A percentile compares a stretch with the other conserved stretches of the same genome.
Conservation (phyloP, 2,113 vertebrate genomes). For the Helogale parvula region DNA sequence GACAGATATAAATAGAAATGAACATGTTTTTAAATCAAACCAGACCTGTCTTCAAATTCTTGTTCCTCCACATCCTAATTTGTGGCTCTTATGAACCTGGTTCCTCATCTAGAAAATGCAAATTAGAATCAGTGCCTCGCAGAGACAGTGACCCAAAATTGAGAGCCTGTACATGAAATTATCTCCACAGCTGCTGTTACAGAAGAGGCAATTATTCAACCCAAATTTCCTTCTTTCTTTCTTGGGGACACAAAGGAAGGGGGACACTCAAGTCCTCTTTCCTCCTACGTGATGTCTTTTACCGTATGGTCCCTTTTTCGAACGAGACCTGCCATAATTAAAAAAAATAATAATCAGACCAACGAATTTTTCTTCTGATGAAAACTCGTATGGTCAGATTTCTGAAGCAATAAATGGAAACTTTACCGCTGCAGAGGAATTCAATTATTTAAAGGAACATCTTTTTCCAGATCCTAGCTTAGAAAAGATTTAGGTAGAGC, state of each 20-base stretch:
- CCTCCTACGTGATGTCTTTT: background rate
- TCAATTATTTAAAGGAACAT: conserved; percentile 81
- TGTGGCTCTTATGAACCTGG: background rate
- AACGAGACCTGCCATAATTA: conserved; percentile 77
- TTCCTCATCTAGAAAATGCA: background rate
- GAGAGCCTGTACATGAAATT: background rate
- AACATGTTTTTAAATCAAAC: background rate
- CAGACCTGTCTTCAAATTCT: background rate
- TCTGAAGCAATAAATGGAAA: conserved; percentile 76
- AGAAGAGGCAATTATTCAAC: too few species aligned
- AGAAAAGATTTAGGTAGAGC: background rate
- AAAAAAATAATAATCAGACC: conserved; percentile 60
- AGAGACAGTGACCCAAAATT: background rate
- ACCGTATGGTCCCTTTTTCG: conserved; percentile 33
- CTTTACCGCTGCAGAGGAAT: conserved; percentile 12
- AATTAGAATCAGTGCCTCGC: background rate
- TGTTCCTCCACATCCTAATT: background rate
- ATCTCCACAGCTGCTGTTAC: background rate
- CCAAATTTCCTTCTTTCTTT: background rate
- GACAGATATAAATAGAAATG: background rate
- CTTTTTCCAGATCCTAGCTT: conserved; percentile 49
- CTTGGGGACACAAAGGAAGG: background rate
- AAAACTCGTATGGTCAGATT: conserved; percentile 74
- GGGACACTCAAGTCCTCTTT: background rate
- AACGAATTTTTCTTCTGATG: conserved; percentile 77